Evolutionary conservation across 2,888 invertebrate species (phyloP).

Genomic region (Drosophila ustulata): DNA sequence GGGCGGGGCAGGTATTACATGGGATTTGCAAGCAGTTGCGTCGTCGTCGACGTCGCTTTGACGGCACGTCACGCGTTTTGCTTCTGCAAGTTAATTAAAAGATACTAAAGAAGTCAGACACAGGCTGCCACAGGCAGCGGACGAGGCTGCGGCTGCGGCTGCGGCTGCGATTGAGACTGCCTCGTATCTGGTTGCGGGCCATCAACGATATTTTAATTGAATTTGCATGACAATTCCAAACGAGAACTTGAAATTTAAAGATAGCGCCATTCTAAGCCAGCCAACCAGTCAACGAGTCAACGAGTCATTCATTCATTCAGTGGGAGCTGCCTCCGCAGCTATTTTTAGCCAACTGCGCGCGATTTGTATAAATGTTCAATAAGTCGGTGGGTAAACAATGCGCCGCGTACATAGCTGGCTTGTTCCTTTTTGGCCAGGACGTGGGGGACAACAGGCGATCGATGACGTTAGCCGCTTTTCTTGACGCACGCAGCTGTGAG

Average conservation of each 20-base stretch:
- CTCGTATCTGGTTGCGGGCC: constrained; percentile 28
- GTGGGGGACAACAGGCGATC: constrained; percentile 21
- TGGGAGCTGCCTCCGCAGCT: constrained; percentile 39
- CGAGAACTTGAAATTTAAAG: constrained; percentile 43
- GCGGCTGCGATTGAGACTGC: neutral
- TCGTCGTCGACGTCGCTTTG: constrained; percentile 16
- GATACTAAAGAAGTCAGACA: constrained; percentile 78
- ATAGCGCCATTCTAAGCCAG: constrained; percentile 32
- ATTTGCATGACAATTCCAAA: constrained; percentile 76
- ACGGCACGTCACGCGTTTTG: constrained; percentile 54
- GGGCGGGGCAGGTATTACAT: constrained; percentile 53
- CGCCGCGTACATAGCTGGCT: constrained; percentile 31
- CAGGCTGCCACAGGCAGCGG: neutral
- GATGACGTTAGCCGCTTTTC: constrained; percentile 40
- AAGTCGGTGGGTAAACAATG: constrained; percentile 59
- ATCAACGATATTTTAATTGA: constrained; percentile 73
- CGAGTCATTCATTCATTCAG: constrained; percentile 1
- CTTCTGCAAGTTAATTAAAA: constrained; percentile 78
- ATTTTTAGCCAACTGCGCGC: constrained; percentile 68
- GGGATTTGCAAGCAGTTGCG: constrained; percentile 48
- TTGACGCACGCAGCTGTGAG: constrained; percentile 47
- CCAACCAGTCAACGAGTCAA: constrained; percentile 13
- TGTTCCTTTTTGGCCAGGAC: constrained; percentile 10
- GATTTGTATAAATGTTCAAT: constrained; percentile 70
- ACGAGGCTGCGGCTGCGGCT: neutral